phyloP scores from a whole-genome alignment of 2,888 invertebrate genomes.

The Byasa hedistus region DNA sequence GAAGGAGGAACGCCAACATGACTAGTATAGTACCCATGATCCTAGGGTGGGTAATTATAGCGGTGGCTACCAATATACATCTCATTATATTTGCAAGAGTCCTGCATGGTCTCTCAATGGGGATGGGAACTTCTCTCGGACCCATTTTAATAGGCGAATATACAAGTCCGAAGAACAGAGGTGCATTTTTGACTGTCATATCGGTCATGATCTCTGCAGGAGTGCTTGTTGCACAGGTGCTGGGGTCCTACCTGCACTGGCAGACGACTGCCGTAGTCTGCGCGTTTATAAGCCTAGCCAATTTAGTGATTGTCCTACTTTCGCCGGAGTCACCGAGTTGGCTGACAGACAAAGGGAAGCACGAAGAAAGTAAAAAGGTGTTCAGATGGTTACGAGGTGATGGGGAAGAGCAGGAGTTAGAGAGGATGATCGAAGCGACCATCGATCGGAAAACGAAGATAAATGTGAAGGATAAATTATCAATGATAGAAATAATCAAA shows the following conservation, averaged over 20 bases:
- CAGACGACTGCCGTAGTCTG: constrained; percentile 62
- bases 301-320: constrained; percentile 40
- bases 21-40: constrained; percentile 65
- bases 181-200: constrained; percentile 76
- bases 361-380: constrained; percentile 66
- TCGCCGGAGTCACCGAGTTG: constrained; percentile 80
- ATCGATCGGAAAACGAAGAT: constrained; percentile 28
- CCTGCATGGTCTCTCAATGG: constrained; percentile 61
- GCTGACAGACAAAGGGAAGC: constrained; percentile 70
- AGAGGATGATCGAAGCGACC: constrained; percentile 38
- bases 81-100: constrained; percentile 38
- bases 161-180: constrained; percentile 75
- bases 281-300: constrained; percentile 52
- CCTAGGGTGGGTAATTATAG: constrained; percentile 73
- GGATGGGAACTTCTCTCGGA: constrained; percentile 60
- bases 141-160: constrained; percentile 72
- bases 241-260: constrained; percentile 78
- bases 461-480: constrained; percentile 16
- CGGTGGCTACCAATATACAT: constrained; percentile 50
- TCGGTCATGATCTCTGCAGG: constrained; percentile 77
- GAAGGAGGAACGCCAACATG: constrained; percentile 73
- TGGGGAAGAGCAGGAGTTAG: constrained; percentile 54
- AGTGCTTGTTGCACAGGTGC: constrained; percentile 73
- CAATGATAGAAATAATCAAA: not conserved
- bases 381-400: constrained; percentile 72